A percentile compares a stretch with the other conserved stretches of the same genome.
Conservation (phyloP, 1,140 invertebrate species). For the Drosophila triauraria region DNA sequence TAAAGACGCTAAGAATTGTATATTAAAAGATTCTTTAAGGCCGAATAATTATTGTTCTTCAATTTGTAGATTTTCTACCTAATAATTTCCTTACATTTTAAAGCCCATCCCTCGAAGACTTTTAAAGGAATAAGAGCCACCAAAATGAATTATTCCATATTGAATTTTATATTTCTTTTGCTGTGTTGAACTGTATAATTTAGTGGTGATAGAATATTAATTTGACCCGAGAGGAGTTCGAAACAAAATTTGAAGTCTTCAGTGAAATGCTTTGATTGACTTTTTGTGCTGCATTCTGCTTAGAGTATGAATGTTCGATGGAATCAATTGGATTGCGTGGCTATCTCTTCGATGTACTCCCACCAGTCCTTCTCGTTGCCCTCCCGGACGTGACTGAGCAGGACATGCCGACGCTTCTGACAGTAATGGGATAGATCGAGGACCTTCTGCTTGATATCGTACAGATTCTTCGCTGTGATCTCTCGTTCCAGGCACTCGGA, state of each 20-base stretch:
- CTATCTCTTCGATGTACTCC: conserved; percentile 91
- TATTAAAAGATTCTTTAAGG: too few species aligned
- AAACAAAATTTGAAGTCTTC: conserved; percentile 60
- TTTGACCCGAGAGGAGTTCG: conserved; percentile 30
- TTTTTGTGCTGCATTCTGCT: neutral
- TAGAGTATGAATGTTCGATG: neutral
- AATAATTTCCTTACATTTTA: too few species aligned
- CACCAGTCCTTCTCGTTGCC: conserved; percentile 99
- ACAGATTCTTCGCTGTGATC: conserved; percentile 98
- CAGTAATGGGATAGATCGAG: conserved; percentile 97
- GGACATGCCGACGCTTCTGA: conserved; percentile 96
- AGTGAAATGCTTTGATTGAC: conserved; percentile 34
- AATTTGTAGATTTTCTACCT: too few species aligned
- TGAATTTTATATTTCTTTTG: conserved; percentile 15
- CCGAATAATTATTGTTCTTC: too few species aligned
- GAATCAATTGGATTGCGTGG: neutral
- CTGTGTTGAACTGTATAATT: conserved; percentile 55
- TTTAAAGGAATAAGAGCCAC: neutral
- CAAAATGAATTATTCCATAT: neutral
- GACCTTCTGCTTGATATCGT: conserved; percentile 99
- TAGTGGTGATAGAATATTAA: conserved; percentile 26
- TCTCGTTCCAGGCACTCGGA: conserved; percentile 99
- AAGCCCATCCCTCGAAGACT: too few species aligned
- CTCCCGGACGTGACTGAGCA: conserved; percentile 98
- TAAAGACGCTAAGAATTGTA: too few species aligned